Percentiles rank a stretch among this genome's conserved stretches.
These are phyloP conservation scores for Ganaspis sp. DNA, from an alignment of 1,140 invertebrate genomes.

Conservation along the genomic window DNA sequence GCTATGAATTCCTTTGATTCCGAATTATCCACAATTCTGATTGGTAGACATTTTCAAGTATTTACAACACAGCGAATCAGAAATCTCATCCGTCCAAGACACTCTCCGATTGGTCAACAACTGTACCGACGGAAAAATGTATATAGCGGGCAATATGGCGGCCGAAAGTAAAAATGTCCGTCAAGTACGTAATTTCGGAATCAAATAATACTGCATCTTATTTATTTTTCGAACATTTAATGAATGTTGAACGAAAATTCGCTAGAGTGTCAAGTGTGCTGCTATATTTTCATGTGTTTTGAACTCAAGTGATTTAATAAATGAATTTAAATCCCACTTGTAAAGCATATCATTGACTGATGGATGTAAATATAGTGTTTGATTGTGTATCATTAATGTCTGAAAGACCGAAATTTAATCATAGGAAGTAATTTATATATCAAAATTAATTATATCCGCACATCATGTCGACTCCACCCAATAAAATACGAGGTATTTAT, in stretches of 20 bases:
- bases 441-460: neutral
- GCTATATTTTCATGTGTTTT: neutral
- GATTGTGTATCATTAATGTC: neutral
- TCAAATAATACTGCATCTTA: neutral
- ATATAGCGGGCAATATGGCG: constrained; percentile 24
- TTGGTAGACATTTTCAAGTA: too few species aligned
- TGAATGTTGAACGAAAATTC: neutral
- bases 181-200: constrained; percentile 8
- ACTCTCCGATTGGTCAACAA: too few species aligned
- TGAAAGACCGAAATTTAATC: neutral
- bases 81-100: too few species aligned
- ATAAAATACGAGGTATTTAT: constrained; percentile 51
- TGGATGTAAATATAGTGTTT: constrained; percentile 15
- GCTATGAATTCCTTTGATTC: too few species aligned
- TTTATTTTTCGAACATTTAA: neutral
- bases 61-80: too few species aligned
- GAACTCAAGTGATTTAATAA: neutral
- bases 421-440: neutral
- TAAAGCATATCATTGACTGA: neutral
- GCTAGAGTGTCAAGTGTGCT: neutral
- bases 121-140: too few species aligned
- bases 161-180: neutral
- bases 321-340: neutral
- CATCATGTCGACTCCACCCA: constrained; percentile 45
- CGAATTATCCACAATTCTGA: too few species aligned